Evolutionary conservation across 2,888 invertebrate species (phyloP).

Genomic region (Odontomyia ornata): DNA sequence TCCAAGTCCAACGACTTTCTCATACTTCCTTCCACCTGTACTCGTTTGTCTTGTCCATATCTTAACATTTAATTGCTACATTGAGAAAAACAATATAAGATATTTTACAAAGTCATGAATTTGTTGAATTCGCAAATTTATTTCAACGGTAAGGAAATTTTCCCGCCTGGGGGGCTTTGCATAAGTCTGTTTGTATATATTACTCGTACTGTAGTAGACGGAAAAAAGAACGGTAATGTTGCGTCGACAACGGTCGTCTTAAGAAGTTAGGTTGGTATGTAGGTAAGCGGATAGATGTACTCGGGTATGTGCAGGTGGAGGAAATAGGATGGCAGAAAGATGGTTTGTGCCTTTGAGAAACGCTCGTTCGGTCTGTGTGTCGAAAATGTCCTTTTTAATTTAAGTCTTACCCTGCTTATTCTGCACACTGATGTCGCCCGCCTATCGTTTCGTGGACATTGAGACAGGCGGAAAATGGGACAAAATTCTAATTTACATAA

Average conservation of each 20-base stretch:
- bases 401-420: constrained; percentile 31
- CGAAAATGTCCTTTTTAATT: constrained; percentile 43
- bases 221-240: constrained; percentile 4
- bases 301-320: not conserved
- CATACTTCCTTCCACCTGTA: too few relatives aligned
- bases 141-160: constrained; percentile 35
- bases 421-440: not conserved
- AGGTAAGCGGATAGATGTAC: not conserved
- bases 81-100: constrained; percentile 40
- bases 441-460: not conserved
- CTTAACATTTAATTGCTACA: constrained; percentile 39
- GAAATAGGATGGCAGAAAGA: not conserved
- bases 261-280: not conserved
- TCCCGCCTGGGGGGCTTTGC: constrained; percentile 14
- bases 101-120: constrained; percentile 43
- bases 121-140: constrained; percentile 40
- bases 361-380: not conserved
- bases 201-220: too few relatives aligned
- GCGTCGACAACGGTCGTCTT: not conserved
- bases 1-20: too few relatives aligned
- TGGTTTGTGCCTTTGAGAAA: constrained; percentile 19
- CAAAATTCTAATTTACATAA: constrained; percentile 44
- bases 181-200: constrained; percentile 1
- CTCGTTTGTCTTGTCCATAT: not conserved
- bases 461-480: constrained; percentile 40